Base-by-base conservation (phyloP, 1,140 invertebrate genomes). In the Drosophila simulans region DNA sequence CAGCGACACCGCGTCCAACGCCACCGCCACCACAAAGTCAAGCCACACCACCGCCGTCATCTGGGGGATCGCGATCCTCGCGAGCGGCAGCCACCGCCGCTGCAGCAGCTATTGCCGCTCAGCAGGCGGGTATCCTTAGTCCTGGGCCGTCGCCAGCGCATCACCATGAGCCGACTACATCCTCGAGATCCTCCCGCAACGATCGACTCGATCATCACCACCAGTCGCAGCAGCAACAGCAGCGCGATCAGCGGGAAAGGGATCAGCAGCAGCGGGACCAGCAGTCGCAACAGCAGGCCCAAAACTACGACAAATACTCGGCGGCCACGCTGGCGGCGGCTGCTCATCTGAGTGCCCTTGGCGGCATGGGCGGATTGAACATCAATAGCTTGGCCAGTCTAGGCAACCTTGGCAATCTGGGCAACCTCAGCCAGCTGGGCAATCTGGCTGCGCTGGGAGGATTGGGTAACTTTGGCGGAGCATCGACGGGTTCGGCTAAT, bases 401-500 rank as follows among this genome's bases (percentile, higher is more conserved):
- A 35, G 85, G 85, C 11, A 91, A 86, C 37, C 58, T 90, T 8
- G 77, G 76, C 15, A 82, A 76, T 54, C 55, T 90, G 34, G 84
- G 84, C 7, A 89, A 89, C 77, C 80, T 92, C 55, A 91, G 89
- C n/a, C 91, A 91, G 69, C 77, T 86, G 63, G 88, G 92, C 48
- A 92, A 92, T 71, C 75, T 92, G 62, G 85, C 84, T 5, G 89
- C 85, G 15, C 73, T 92, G 11, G 91, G 91, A 1, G 88, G 90
- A 8, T 46, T 92, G 34, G 84, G 84, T 1, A 92, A 54, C 92
- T 93, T 72, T 53, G 76, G 80, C 5, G 77, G 72, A 12, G 74
- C 94, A 91, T 79, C 92, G 86, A 63, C 93, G 91, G 91, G 95
- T 93, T 91, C 94, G 93, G 95, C 95, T 4, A 89, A 84, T 59